Evolutionary conservation across 2,797 vertebrate genomes (phyloP).

Genomic region (Cephalopachus bancanus): DNA sequence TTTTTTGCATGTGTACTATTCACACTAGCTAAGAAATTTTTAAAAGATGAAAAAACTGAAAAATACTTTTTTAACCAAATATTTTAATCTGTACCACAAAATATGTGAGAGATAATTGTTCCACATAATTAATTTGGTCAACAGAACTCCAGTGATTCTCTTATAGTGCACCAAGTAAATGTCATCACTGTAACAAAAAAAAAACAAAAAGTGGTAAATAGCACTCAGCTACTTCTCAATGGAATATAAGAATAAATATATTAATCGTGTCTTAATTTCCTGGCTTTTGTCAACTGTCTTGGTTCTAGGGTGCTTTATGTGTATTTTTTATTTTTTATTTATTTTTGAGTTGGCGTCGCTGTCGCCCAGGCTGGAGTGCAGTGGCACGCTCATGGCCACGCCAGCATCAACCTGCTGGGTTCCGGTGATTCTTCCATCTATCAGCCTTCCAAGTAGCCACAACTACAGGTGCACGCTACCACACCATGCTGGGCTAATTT

Average conservation of each 20-base stretch:
- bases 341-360: no score
- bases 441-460: no score
- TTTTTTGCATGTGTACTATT: not conserved
- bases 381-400: no score
- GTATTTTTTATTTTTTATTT: no score
- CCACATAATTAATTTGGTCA: not conserved
- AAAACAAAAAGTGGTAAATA: constrained; percentile 23
- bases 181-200: not conserved
- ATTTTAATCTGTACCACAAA: not conserved
- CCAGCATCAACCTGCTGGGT: no score
- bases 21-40: not conserved
- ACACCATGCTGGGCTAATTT: no score
- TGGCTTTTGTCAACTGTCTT: not conserved
- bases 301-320: not conserved
- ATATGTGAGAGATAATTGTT: not conserved
- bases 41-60: not conserved
- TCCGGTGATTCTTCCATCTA: no score
- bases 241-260: constrained; percentile 26
- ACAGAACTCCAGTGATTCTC: not conserved
- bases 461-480: no score
- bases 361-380: no score
- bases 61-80: not conserved
- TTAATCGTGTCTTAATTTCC: constrained; percentile 21
- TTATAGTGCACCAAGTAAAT: constrained; percentile 9
- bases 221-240: not conserved